Conservation (phyloP, 35 echinoderm and acorn worm genomes). For the Ophiothrix spiculata region DNA sequence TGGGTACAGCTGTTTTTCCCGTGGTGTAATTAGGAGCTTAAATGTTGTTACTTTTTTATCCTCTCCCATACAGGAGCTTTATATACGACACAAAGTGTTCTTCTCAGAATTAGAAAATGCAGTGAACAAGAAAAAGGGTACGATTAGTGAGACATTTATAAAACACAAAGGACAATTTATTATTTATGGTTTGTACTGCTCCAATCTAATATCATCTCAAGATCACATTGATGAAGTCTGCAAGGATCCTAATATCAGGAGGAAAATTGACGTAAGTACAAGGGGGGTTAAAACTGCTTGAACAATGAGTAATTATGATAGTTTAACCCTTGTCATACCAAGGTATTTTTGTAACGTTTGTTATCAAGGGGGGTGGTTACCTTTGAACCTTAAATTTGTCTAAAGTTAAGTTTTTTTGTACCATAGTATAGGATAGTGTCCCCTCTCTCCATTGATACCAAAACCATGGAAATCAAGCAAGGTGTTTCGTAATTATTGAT, state of each 20-base stretch:
- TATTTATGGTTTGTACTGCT: slow-evolving; percentile 82
- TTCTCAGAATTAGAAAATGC: slow-evolving; percentile 41
- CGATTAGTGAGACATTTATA: slow-evolving; percentile 72
- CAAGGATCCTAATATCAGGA: slow-evolving; percentile 29
- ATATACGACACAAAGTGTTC: slow-evolving; percentile 47
- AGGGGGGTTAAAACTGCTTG: neutral
- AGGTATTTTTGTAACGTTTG: neutral
- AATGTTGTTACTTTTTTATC: too few species aligned
- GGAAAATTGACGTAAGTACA: slow-evolving; percentile 66
- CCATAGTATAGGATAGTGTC: too few species aligned
- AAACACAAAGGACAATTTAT: slow-evolving; percentile 68
- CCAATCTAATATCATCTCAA: slow-evolving; percentile 66
- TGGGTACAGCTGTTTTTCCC: too few species aligned
- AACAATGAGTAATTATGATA: too few species aligned
- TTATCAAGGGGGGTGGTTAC: too few species aligned
- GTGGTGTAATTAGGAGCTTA: too few species aligned
- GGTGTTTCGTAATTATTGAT: too few species aligned
- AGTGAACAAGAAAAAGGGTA: slow-evolving; percentile 24
- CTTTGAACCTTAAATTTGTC: too few species aligned
- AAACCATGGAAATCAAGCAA: too few species aligned
- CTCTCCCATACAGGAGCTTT: slow-evolving; percentile 79
- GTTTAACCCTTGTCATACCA: neutral
- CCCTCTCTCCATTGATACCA: too few species aligned
- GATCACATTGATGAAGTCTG: slow-evolving; percentile 77
- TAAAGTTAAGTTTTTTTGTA: too few species aligned